Conservation (phyloP, 2,888 invertebrate species). For the Pheosia gnoma region DNA sequence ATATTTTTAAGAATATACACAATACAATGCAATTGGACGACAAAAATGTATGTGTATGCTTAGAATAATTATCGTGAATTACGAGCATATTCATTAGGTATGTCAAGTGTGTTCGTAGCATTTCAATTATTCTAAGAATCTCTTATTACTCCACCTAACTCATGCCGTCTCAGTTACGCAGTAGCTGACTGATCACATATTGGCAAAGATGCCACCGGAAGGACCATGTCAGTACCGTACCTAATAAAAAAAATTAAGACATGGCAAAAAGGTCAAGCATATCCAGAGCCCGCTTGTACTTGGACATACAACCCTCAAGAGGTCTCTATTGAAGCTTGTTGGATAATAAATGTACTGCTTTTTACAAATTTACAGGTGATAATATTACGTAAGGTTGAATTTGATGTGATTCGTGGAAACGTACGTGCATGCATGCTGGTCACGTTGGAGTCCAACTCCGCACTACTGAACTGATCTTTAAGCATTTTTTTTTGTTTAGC, state of each 20-base stretch:
- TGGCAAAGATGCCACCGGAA: too few relatives aligned
- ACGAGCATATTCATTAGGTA: background rate
- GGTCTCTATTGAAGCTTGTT: too few relatives aligned
- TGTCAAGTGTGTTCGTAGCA: background rate
- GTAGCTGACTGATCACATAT: too few relatives aligned
- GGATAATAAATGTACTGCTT: too few relatives aligned
- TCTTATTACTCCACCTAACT: background rate
- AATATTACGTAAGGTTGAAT: too few relatives aligned
- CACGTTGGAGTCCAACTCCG: conserved; percentile 13
- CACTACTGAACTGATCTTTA: conserved; percentile 13
- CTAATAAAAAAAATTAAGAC: too few relatives aligned
- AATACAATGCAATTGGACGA: background rate
- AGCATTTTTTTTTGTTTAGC: conserved; percentile 4
- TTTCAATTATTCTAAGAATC: background rate
- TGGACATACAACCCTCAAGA: too few relatives aligned
- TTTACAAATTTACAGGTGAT: too few relatives aligned
- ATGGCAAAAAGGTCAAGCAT: too few relatives aligned
- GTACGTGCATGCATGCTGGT: conserved; percentile 5
- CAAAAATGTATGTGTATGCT: background rate
- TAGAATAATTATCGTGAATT: background rate
- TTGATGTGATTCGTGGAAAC: too few relatives aligned
- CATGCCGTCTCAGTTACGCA: background rate
- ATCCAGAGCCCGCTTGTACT: too few relatives aligned
- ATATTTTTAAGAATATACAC: background rate
- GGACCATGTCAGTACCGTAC: too few relatives aligned